Evolutionary conservation across 2,113 vertebrate species (phyloP).

Genomic region (Chloroceryle aenea): DNA sequence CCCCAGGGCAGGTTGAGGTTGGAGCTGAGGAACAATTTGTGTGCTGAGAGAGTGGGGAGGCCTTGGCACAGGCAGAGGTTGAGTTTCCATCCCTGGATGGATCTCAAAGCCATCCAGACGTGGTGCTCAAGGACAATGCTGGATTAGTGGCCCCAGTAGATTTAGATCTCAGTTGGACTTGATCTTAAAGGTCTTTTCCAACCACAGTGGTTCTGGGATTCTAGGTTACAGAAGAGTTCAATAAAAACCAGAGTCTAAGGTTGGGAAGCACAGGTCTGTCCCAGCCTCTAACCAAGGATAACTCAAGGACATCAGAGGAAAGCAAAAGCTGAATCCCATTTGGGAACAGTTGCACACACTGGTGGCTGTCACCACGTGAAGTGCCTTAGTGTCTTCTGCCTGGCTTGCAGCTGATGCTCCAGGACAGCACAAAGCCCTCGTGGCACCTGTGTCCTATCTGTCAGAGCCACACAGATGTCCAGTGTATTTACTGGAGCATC

Average conservation of each 20-base stretch:
- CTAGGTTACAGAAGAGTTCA: not conserved
- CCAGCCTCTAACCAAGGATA: not conserved
- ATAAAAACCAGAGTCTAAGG: not conserved
- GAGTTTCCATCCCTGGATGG: too few species aligned
- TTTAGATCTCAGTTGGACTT: too few species aligned
- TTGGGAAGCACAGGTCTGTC: not conserved
- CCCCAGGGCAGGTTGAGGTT: too few species aligned
- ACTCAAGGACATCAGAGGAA: not conserved
- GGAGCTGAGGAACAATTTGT: too few species aligned
- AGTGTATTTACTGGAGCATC: not conserved
- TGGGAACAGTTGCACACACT: not conserved
- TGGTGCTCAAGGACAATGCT: too few species aligned
- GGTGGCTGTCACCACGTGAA: not conserved
- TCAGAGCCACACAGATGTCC: conserved; percentile 54
- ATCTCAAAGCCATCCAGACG: too few species aligned
- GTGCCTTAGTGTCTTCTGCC: not conserved
- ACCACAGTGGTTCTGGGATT: too few species aligned
- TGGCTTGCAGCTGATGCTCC: not conserved
- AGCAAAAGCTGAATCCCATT: not conserved
- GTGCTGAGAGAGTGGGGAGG: too few species aligned
- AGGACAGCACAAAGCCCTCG: not conserved
- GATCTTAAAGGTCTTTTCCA: too few species aligned
- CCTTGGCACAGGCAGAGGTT: too few species aligned
- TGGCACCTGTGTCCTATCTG: conserved; percentile 38
- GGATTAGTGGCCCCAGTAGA: too few species aligned